Percentiles rank a stretch among this genome's conserved stretches.
These are phyloP conservation scores for Fringilla coelebs DNA, from an alignment of 2,797 vertebrate species.

Conservation along the genomic window DNA sequence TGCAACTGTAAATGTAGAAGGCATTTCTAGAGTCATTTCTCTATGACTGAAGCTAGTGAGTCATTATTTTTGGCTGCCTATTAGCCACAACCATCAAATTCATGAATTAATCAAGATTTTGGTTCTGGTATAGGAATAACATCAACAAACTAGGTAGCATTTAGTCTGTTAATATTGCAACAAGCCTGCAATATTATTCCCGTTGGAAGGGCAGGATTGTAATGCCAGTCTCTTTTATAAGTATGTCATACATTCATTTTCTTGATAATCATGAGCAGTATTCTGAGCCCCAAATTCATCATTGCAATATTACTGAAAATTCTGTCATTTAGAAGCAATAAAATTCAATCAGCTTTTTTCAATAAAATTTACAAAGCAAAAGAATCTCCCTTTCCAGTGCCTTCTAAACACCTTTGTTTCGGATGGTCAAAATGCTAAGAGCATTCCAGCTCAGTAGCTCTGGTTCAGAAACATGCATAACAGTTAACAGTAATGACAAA, in stretches of 20 bases:
- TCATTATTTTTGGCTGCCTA: conserved; percentile 21
- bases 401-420: conserved; percentile 57
- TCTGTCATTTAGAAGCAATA: conserved; percentile 29
- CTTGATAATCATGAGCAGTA: neutral
- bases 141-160: neutral
- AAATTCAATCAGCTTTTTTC: conserved; percentile 19
- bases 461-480: conserved; percentile 16
- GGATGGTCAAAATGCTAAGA: conserved; percentile 24
- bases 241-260: neutral
- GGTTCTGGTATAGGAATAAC: neutral
- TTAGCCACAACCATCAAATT: neutral
- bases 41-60: neutral
- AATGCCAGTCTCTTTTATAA: neutral
- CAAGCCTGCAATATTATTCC: neutral
- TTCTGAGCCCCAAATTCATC: neutral
- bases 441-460: conserved; percentile 52
- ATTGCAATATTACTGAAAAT: neutral
- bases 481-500: conserved; percentile 58
- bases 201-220: neutral
- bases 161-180: neutral
- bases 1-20: neutral
- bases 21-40: neutral
- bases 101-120: neutral
- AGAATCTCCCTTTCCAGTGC: conserved; percentile 4
- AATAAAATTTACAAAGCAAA: conserved; percentile 62